Evolutionary conservation across 2,888 invertebrate genomes (phyloP).

Genomic region (Caenorhabditis afra): DNA sequence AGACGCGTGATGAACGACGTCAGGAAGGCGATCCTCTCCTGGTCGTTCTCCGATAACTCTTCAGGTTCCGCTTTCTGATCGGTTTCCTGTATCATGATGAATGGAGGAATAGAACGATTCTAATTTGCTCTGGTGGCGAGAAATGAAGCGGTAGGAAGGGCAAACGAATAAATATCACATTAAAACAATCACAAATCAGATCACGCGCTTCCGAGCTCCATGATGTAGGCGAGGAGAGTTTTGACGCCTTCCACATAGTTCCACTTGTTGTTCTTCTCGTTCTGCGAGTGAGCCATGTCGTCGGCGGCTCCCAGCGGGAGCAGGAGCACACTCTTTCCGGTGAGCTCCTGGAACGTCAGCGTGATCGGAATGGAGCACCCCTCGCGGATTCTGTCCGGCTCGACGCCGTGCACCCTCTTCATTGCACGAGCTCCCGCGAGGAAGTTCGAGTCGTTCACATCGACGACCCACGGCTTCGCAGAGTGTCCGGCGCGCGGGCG

Average conservation of each 20-base stretch:
- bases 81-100: conserved; percentile 40
- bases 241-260: conserved; percentile 80
- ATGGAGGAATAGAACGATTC: too few species aligned
- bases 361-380: conserved; percentile 98
- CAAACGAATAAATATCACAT: conserved; percentile 7
- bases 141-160: not conserved
- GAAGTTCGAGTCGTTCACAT: conserved; percentile 93
- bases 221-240: conserved; percentile 75
- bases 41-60: conserved; percentile 39
- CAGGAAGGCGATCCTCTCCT: conserved; percentile 30
- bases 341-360: conserved; percentile 85
- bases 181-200: conserved; percentile 24
- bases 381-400: conserved; percentile 95
- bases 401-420: conserved; percentile 88
- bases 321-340: conserved; percentile 90
- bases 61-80: conserved; percentile 34
- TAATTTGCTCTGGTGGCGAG: too few species aligned
- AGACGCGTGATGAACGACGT: conserved; percentile 32
- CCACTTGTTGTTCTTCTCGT: conserved; percentile 90
- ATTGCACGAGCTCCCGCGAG: conserved; percentile 86
- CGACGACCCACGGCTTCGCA: conserved; percentile 93
- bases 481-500: conserved; percentile 85
- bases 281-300: conserved; percentile 98
- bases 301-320: conserved; percentile 95
- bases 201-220: conserved; percentile 71